phyloP scores from a whole-genome alignment of 2,113 vertebrate species.

The Limanda limanda region DNA sequence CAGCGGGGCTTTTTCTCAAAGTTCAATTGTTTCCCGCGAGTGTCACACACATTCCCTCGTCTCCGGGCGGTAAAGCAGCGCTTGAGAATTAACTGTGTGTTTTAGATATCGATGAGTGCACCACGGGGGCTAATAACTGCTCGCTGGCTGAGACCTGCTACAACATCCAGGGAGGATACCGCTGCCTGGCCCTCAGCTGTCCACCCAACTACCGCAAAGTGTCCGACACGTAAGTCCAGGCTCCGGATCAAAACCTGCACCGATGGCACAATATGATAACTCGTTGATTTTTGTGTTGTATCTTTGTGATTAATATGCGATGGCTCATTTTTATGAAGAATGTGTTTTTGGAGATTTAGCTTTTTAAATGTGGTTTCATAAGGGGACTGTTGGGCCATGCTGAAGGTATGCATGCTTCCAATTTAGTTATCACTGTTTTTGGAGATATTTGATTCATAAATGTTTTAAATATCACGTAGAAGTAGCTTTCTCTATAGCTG shows the following conservation, averaged over 20 bases:
- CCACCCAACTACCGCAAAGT: slow-evolving; percentile 90
- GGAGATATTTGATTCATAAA: too few species aligned
- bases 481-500: neutral
- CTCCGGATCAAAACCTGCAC: neutral
- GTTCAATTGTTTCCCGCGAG: slow-evolving; percentile 10
- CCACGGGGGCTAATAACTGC: slow-evolving; percentile 90
- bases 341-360: too few species aligned
- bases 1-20: slow-evolving; percentile 10
- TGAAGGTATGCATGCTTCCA: too few species aligned
- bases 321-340: too few species aligned
- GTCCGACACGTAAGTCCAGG: slow-evolving; percentile 88
- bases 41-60: neutral
- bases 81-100: slow-evolving; percentile 39
- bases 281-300: neutral
- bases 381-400: too few species aligned
- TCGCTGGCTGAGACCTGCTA: slow-evolving; percentile 91
- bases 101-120: slow-evolving; percentile 93
- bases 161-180: slow-evolving; percentile 92
- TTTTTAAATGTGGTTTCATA: too few species aligned
- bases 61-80: slow-evolving; percentile 24
- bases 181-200: slow-evolving; percentile 89
- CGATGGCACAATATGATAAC: neutral
- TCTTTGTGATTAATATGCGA: too few species aligned
- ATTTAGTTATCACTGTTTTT: too few species aligned
- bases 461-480: too few species aligned